phyloP scores from a whole-genome alignment of 30 jellyfish, hydroid and myxozoan genomes.

The Turritopsis rubra region DNA sequence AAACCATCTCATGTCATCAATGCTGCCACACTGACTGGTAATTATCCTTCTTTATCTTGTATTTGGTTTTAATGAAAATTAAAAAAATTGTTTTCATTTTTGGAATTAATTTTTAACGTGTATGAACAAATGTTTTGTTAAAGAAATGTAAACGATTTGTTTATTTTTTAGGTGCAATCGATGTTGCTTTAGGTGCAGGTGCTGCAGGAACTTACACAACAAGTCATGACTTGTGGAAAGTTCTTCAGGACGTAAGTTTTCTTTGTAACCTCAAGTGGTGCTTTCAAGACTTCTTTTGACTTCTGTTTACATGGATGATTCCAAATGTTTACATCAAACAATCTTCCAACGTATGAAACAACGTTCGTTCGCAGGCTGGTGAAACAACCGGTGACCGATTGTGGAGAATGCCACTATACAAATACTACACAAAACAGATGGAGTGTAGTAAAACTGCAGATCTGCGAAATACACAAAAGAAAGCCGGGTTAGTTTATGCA shows the following conservation, averaged over 20 bases:
- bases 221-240: slow-evolving; percentile 46
- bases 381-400: slow-evolving; percentile 77
- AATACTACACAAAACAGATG: slow-evolving; percentile 59
- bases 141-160: neutral
- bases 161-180: slow-evolving; percentile 78
- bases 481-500: slow-evolving; percentile 52
- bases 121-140: neutral
- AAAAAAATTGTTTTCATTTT: neutral
- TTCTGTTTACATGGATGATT: too few relatives aligned
- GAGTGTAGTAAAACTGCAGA: slow-evolving; percentile 90
- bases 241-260: slow-evolving; percentile 45
- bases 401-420: slow-evolving; percentile 94
- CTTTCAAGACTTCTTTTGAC: too few relatives aligned
- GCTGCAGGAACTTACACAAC: slow-evolving; percentile 84
- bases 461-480: slow-evolving; percentile 75
- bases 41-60: neutral
- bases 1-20: slow-evolving; percentile 73
- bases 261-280: too few relatives aligned
- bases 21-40: slow-evolving; percentile 97
- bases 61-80: neutral
- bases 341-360: neutral
- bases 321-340: too few relatives aligned
- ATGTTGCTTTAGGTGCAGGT: slow-evolving; percentile 88
- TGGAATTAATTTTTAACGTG: neutral
- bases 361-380: slow-evolving; percentile 88